phyloP scores from a whole-genome alignment of 1,140 invertebrate species.

The Pollicipes pollicipes region DNA sequence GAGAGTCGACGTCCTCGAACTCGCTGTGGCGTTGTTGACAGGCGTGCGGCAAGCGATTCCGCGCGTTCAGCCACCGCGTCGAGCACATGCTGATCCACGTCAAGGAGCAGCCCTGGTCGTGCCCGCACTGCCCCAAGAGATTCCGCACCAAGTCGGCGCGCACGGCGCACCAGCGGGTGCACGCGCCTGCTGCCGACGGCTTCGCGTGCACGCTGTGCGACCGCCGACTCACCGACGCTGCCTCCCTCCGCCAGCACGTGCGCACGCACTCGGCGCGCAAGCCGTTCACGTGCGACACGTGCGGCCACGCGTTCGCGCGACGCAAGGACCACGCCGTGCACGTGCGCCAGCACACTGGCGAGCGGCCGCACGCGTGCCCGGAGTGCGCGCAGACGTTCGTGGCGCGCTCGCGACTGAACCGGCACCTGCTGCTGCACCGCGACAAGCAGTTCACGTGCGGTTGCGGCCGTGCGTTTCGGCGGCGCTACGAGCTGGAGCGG shows the following conservation, averaged over 20 bases:
- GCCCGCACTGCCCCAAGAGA: background rate
- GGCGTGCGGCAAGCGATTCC: background rate
- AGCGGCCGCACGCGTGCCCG: slow-evolving; percentile 23
- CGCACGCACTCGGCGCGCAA: background rate
- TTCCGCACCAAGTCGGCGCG: background rate
- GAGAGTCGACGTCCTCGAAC: too few relatives aligned
- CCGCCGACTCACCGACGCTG: background rate
- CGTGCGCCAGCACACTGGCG: slow-evolving; percentile 28
- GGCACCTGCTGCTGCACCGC: background rate
- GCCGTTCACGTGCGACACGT: background rate
- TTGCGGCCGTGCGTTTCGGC: background rate
- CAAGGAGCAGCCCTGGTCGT: background rate
- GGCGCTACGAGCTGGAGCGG: background rate
- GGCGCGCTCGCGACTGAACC: background rate
- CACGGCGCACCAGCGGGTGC: background rate
- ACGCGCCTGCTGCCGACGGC: background rate
- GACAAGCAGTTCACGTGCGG: background rate
- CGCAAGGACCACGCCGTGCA: slow-evolving; percentile 21
- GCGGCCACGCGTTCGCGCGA: background rate
- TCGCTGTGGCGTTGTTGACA: too few relatives aligned
- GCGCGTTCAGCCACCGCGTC: background rate
- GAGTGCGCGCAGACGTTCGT: slow-evolving; percentile 11
- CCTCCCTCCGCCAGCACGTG: background rate
- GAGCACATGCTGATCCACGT: background rate
- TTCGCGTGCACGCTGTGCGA: background rate